phyloP scores from a whole-genome alignment of 1,140 invertebrate species.

The Hydropsyche tenuis region DNA sequence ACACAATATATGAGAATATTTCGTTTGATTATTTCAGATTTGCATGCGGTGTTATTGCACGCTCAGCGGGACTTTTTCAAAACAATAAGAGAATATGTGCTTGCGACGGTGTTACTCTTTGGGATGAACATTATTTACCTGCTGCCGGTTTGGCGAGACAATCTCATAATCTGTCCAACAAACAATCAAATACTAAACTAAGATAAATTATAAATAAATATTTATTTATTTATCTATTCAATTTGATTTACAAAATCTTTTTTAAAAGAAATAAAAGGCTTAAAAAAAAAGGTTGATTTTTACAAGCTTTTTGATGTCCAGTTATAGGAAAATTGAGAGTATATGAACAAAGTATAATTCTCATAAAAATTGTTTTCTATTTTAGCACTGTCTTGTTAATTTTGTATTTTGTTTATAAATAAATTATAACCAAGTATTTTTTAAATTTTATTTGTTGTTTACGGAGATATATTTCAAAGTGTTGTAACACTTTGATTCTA shows the following conservation, averaged over 20 bases:
- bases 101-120: slow-evolving; percentile 71
- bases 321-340: no score
- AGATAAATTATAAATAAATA: no score
- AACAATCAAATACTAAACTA: neutral
- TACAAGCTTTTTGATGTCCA: no score
- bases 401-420: no score
- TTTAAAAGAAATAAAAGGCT: no score
- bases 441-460: neutral
- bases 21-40: slow-evolving; percentile 56
- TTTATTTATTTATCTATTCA: no score
- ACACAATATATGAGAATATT: neutral
- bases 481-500: no score
- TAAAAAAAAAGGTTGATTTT: no score
- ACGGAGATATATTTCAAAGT: neutral
- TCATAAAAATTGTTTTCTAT: no score
- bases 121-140: slow-evolving; percentile 66
- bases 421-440: no score
- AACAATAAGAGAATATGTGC: slow-evolving; percentile 73
- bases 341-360: no score
- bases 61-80: slow-evolving; percentile 72
- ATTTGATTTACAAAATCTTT: no score
- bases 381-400: neutral
- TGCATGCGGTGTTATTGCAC: slow-evolving; percentile 72
- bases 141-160: slow-evolving; percentile 28
- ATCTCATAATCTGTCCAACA: neutral